Conservation (phyloP, 2,113 vertebrate species). For the Circaetus cinerascens region DNA sequence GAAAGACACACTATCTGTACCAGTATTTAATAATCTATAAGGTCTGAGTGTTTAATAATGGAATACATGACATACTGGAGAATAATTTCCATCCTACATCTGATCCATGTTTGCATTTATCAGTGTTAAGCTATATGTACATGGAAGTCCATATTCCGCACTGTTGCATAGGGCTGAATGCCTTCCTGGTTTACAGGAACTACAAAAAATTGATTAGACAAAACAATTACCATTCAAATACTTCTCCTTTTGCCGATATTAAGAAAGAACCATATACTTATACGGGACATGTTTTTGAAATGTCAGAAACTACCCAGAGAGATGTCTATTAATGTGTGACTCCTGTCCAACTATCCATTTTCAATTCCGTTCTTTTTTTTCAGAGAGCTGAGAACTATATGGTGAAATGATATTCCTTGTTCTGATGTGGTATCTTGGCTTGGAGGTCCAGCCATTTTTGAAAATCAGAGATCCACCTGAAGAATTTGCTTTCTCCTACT, state of each 20-base stretch:
- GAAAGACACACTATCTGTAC: neutral
- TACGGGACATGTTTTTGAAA: neutral
- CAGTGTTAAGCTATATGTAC: neutral
- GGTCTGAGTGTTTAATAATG: neutral
- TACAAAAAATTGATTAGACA: neutral
- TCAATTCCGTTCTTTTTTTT: neutral
- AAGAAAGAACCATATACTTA: neutral
- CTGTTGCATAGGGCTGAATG: rapidly evolving
- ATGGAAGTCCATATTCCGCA: neutral
- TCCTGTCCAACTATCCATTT: neutral
- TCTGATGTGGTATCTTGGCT: neutral
- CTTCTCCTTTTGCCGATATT: neutral
- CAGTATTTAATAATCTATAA: neutral
- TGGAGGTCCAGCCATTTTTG: neutral
- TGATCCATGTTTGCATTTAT: neutral
- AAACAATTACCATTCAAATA: neutral
- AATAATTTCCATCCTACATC: neutral
- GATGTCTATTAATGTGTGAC: neutral
- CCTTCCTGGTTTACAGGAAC: neutral
- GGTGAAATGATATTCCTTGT: neutral
- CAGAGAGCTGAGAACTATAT: neutral
- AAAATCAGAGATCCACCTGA: neutral
- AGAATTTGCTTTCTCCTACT: neutral
- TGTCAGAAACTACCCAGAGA: neutral
- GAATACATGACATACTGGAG: neutral